Conservation (phyloP, 2,888 invertebrate genomes). For the Epinotia brunnichana region DNA sequence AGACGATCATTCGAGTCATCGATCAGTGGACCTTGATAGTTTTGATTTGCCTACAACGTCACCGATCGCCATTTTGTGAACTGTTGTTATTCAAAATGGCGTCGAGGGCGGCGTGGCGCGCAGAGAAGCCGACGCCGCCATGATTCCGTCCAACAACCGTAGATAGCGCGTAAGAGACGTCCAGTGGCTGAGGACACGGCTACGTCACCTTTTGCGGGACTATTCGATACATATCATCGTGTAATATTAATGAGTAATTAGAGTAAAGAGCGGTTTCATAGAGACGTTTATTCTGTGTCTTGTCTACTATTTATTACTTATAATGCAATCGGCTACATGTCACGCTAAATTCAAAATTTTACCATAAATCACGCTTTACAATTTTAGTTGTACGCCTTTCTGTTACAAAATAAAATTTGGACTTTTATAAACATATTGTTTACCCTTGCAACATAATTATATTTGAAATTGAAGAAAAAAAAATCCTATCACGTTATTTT, state of each 20-base stretch:
- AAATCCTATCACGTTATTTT: slow-evolving; percentile 64
- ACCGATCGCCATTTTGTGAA: slow-evolving; percentile 53
- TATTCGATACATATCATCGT: slow-evolving; percentile 89
- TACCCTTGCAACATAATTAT: neutral
- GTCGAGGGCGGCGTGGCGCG: slow-evolving; percentile 49
- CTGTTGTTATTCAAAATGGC: slow-evolving; percentile 49
- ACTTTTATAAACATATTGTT: slow-evolving; percentile 1
- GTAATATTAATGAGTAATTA: slow-evolving; percentile 85
- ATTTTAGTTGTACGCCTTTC: slow-evolving; percentile 53
- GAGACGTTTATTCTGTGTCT: slow-evolving; percentile 83
- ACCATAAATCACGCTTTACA: slow-evolving; percentile 66
- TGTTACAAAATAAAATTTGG: slow-evolving; percentile 47
- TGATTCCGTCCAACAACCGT: slow-evolving; percentile 85
- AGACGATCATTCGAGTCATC: slow-evolving; percentile 50
- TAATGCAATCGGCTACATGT: slow-evolving; percentile 81
- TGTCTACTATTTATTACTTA: slow-evolving; percentile 71
- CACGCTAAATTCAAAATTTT: slow-evolving; percentile 71
- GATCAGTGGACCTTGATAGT: slow-evolving; percentile 50
- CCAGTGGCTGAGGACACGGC: slow-evolving; percentile 84
- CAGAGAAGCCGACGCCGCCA: slow-evolving; percentile 75
- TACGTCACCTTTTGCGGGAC: slow-evolving; percentile 85
- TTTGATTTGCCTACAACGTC: slow-evolving; percentile 58
- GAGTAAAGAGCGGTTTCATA: slow-evolving; percentile 83
- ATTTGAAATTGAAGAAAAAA: slow-evolving; percentile 42
- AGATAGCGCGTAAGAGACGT: slow-evolving; percentile 84